Evolutionary conservation across 2,888 invertebrate species (phyloP).

Genomic region (Philereme vetulata): DNA sequence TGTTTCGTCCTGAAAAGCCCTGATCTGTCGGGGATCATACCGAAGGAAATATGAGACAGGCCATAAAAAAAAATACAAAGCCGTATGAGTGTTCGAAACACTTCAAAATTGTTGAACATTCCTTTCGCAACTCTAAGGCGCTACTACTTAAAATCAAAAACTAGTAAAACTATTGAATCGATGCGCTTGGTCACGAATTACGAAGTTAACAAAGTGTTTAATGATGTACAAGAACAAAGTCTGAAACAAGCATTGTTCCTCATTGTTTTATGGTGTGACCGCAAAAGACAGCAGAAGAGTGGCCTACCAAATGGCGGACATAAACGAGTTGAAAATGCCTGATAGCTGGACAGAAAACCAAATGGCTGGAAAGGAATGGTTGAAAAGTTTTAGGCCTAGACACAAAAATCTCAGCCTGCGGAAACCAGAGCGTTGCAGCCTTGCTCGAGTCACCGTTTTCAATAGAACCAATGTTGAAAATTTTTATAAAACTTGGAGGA

Average conservation of each 20-base stretch:
- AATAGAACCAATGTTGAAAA: constrained; percentile 28
- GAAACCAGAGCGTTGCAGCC: constrained; percentile 42
- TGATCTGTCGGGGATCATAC: too few relatives aligned
- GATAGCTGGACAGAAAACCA: too few relatives aligned
- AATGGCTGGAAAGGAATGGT: constrained; percentile 14
- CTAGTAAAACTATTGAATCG: too few relatives aligned
- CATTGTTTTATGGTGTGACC: constrained; percentile 37
- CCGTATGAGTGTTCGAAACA: too few relatives aligned
- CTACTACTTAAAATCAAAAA: too few relatives aligned
- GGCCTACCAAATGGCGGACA: constrained; percentile 34
- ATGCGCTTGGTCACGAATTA: constrained; percentile 26
- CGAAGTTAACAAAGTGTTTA: constrained; percentile 34
- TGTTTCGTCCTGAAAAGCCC: too few relatives aligned
- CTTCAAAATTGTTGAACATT: too few relatives aligned
- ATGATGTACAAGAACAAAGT: constrained; percentile 25
- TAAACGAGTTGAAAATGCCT: too few relatives aligned
- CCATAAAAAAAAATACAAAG: too few relatives aligned
- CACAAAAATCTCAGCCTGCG: constrained; percentile 29
- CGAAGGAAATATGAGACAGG: too few relatives aligned
- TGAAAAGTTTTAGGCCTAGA: constrained; percentile 11
- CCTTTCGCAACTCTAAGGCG: too few relatives aligned
- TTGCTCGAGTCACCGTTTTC: constrained; percentile 35
- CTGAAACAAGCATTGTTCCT: constrained; percentile 24
- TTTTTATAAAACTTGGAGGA: constrained; percentile 19
- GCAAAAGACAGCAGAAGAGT: constrained; percentile 28